These are phyloP conservation scores for Scaptomyza caliginosa DNA, from an alignment of 2,888 invertebrate genomes.

Conservation along the genomic window DNA sequence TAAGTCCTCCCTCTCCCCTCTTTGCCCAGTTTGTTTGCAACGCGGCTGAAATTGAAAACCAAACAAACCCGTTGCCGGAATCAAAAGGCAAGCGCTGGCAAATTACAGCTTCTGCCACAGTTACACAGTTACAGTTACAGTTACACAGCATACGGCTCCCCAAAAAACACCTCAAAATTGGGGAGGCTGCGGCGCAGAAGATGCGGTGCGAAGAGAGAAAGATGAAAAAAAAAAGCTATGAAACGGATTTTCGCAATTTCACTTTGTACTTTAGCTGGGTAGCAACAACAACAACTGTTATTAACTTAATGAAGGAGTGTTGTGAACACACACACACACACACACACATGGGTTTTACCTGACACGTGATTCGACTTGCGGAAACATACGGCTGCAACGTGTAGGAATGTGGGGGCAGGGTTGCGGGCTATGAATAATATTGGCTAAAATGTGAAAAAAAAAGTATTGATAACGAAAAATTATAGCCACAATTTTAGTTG, in stretches of 20 bases:
- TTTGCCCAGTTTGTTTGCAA: constrained; percentile 1
- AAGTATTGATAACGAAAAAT: not conserved
- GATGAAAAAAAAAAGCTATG: constrained; percentile 33
- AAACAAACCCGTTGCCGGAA: constrained; percentile 67
- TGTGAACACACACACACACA: constrained; percentile 37
- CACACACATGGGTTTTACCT: constrained; percentile 58
- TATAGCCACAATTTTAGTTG: not conserved
- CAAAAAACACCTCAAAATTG: no score
- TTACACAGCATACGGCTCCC: not conserved
- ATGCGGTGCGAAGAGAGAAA: constrained; percentile 10
- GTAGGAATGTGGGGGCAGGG: no score
- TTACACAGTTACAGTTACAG: constrained; percentile 45
- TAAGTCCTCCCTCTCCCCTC: constrained; percentile 2
- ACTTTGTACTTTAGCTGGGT: constrained; percentile 70
- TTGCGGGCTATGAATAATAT: not conserved
- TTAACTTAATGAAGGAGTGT: constrained; percentile 80
- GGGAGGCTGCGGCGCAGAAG: constrained; percentile 9
- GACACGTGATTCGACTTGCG: constrained; percentile 69
- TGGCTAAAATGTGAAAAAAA: not conserved
- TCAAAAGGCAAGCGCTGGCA: constrained; percentile 67
- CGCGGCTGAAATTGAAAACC: constrained; percentile 76
- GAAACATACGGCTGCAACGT: constrained; percentile 2
- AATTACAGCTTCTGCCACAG: constrained; percentile 57
- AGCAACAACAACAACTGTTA: constrained; percentile 78
- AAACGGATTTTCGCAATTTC: constrained; percentile 75